Base-by-base conservation (phyloP, 2,888 invertebrate genomes). In the Nasonia oneida region DNA sequence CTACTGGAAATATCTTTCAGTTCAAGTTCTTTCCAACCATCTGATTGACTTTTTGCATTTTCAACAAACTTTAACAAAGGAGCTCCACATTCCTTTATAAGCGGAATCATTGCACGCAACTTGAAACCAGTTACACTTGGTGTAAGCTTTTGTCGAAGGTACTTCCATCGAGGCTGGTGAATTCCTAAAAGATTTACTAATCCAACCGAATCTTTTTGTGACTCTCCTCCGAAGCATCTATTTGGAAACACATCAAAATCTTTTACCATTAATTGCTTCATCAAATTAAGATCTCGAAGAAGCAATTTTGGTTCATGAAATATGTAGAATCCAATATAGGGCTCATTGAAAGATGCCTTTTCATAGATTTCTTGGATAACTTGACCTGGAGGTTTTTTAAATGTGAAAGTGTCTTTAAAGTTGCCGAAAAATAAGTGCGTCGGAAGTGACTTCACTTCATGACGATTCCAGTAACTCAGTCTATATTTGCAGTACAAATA, bases 91-190 rank as follows among this genome's bases (percentile, higher is more conserved):
- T 91, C 88, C 15, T 88, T 42, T 74, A 92, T 89, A n/a, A 91
- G 83, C 0, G 91, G 90, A 33, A 91, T 42, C 90, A 92, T 91
- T 18, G 83, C 88, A 6, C 88, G 89, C 33, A 92, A 87, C 77
- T 92, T 93, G 6, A 90, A 88, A 12, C 90, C 90, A 0, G 92
- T 91, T 33, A 92, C 86, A 61, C 89, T 86, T 0, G 92, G 91
- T 0, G 92, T 90, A n/a, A 93, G 80, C 87, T 91, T 90, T 12
- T 78, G 81, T 57, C 95, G 91, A 23, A 94, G 90, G 71, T 91
- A 91, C 88, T 94, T 94, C 95, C 95, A 95, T 47, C 93, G 91
- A 0, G 94, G 93, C 37, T 94, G 94, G 85, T 93, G 92, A 83
- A 94, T 91, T 2, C 92, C 90, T 83, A 95, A 89, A 83, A 94